Percentiles rank a stretch among this genome's conserved stretches.
Evolutionary conservation across 64 coral and sea anemone species (phyloP).

Genomic region (Montipora sp.): DNA sequence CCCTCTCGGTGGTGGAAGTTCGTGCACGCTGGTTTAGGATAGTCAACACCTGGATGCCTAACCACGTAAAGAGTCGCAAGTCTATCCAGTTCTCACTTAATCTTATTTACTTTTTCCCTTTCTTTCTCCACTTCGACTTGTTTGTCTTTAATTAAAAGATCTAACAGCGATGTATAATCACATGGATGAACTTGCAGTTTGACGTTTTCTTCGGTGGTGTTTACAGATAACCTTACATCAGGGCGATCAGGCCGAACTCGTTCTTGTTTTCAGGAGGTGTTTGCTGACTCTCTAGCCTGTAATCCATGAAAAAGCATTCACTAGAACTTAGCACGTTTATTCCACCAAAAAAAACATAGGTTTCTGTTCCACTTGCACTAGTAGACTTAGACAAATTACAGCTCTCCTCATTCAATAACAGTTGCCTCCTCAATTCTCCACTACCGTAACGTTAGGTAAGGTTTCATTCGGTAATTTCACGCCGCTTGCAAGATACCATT

Average conservation of each 20-base stretch:
- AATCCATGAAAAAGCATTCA: neutral
- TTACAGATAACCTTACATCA: neutral
- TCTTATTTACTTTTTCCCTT: neutral
- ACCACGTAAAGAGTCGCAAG: neutral
- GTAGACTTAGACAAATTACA: neutral
- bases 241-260: neutral
- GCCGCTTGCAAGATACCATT: slow-evolving; percentile 5
- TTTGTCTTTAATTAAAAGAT: slow-evolving; percentile 53
- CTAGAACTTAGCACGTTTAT: neutral
- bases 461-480: neutral
- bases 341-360: neutral
- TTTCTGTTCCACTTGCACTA: neutral
- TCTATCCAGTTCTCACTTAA: slow-evolving; percentile 11
- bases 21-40: no score
- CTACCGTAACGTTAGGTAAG: neutral
- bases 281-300: neutral
- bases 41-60: no score
- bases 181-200: neutral
- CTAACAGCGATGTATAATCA: slow-evolving; percentile 11
- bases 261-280: slow-evolving; percentile 16
- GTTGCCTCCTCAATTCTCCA: neutral
- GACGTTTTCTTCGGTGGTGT: neutral
- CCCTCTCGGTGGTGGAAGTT: no score
- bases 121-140: slow-evolving; percentile 15
- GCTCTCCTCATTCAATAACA: slow-evolving; percentile 7